Conservation (phyloP, 1,140 invertebrate species). For the Atta texana region DNA sequence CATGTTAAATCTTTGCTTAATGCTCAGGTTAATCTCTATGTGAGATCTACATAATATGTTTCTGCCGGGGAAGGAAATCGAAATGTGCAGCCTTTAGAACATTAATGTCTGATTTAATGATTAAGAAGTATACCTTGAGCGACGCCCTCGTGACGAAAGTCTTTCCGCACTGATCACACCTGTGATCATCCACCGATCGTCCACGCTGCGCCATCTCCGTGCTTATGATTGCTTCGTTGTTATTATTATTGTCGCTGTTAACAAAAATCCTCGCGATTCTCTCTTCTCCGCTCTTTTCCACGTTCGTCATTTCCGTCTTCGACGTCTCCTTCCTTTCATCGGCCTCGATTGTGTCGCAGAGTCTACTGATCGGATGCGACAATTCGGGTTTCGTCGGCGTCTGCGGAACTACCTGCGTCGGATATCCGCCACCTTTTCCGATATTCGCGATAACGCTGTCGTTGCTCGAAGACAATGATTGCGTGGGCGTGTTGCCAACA, state of each 20-base stretch:
- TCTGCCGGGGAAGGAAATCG: not conserved
- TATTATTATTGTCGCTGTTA: conserved; percentile 78
- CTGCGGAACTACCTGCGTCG: not conserved
- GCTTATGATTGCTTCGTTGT: conserved; percentile 67
- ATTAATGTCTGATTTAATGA: not conserved
- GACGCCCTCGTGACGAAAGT: conserved; percentile 85
- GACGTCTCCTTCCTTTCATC: conserved; percentile 39
- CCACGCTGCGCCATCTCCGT: conserved; percentile 46
- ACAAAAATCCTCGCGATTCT: conserved; percentile 29
- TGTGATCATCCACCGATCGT: conserved; percentile 74
- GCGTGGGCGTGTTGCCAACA: conserved; percentile 13
- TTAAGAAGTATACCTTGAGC: conserved; percentile 81
- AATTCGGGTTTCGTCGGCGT: conserved; percentile 72
- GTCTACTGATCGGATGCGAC: conserved; percentile 78
- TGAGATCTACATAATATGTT: not conserved
- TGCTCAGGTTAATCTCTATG: not conserved
- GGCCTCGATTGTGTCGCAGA: conserved; percentile 75
- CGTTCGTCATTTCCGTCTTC: conserved; percentile 13
- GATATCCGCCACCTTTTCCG: conserved; percentile 8
- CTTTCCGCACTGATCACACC: conserved; percentile 85
- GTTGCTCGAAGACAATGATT: not conserved
- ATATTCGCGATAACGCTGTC: conserved; percentile 23
- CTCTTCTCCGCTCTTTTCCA: conserved; percentile 47
- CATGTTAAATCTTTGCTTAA: not conserved
- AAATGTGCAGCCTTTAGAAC: not conserved